These are phyloP conservation scores for Drosophila austrosaltans DNA, from an alignment of 2,888 invertebrate genomes.

Conservation along the genomic window DNA sequence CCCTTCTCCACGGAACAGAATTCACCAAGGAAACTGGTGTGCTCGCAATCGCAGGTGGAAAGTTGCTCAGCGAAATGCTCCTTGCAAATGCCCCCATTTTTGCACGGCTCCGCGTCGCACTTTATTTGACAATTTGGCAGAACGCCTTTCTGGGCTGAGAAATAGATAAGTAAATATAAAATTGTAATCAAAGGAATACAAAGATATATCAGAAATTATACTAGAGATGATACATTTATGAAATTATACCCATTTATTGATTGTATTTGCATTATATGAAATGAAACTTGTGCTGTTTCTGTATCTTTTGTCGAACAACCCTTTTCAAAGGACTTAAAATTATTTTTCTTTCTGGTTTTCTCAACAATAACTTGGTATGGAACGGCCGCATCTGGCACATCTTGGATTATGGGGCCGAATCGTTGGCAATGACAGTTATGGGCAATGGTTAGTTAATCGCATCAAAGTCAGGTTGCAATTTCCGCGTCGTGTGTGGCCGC, in stretches of 20 bases:
- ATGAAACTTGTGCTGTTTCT: not conserved
- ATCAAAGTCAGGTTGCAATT: constrained; percentile 68
- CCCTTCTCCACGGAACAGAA: constrained; percentile 95
- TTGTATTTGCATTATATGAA: too few relatives aligned
- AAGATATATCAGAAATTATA: not conserved
- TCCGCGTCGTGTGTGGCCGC: constrained; percentile 59
- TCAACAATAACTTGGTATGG: too few relatives aligned
- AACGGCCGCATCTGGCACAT: not conserved
- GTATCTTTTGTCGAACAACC: not conserved
- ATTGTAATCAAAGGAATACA: not conserved
- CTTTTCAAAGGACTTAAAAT: not conserved
- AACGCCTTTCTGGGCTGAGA: constrained; percentile 87
- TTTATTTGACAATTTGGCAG: constrained; percentile 94
- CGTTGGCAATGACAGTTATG: constrained; percentile 9
- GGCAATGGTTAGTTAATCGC: constrained; percentile 51
- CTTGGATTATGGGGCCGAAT: not conserved
- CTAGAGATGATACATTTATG: not conserved
- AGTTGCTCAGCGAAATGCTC: constrained; percentile 94
- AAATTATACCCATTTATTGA: too few relatives aligned
- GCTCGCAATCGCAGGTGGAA: constrained; percentile 93
- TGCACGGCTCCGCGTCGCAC: constrained; percentile 94
- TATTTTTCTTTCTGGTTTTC: too few relatives aligned
- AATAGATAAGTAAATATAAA: not conserved
- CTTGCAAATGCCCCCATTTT: constrained; percentile 93
- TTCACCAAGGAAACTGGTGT: constrained; percentile 95